Conservation (phyloP, 2,113 vertebrate genomes). For the Neopipo cinnamomea region DNA sequence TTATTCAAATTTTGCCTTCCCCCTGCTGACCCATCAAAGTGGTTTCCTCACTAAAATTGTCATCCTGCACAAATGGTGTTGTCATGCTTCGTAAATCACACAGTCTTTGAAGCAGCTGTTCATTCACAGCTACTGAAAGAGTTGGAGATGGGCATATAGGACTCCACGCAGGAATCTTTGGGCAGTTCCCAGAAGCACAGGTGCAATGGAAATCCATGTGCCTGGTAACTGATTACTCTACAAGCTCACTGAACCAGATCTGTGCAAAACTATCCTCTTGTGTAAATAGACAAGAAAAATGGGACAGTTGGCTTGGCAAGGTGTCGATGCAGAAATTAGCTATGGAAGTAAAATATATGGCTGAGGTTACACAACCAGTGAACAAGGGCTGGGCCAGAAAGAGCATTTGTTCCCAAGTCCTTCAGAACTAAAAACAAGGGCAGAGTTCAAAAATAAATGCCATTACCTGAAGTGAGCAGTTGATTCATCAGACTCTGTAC, state of each 20-base stretch:
- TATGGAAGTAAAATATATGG: not conserved
- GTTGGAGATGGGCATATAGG: not conserved
- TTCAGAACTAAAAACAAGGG: constrained; percentile 6
- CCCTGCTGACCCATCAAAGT: constrained; percentile 26
- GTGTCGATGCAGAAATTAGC: not conserved
- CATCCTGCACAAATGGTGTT: constrained; percentile 27
- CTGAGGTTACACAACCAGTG: not conserved
- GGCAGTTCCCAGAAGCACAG: constrained; percentile 21
- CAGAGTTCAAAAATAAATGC: not conserved
- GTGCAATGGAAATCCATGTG: constrained; percentile 20
- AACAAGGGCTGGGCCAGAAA: not conserved
- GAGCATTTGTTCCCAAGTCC: not conserved
- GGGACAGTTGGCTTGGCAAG: not conserved
- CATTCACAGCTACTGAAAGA: not conserved
- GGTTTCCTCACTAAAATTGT: constrained; percentile 19
- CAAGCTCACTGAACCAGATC: not conserved
- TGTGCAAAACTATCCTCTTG: not conserved
- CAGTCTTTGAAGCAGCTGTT: constrained; percentile 39
- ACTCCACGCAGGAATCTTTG: not conserved
- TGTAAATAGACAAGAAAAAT: not conserved
- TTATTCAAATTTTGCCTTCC: constrained; percentile 20
- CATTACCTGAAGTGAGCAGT: not conserved
- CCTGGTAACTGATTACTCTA: not conserved
- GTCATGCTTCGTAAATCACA: constrained; percentile 25
- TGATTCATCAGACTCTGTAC: not conserved